Evolutionary conservation across 2,888 invertebrate genomes (phyloP).

Genomic region (Drosophila algonquin): DNA sequence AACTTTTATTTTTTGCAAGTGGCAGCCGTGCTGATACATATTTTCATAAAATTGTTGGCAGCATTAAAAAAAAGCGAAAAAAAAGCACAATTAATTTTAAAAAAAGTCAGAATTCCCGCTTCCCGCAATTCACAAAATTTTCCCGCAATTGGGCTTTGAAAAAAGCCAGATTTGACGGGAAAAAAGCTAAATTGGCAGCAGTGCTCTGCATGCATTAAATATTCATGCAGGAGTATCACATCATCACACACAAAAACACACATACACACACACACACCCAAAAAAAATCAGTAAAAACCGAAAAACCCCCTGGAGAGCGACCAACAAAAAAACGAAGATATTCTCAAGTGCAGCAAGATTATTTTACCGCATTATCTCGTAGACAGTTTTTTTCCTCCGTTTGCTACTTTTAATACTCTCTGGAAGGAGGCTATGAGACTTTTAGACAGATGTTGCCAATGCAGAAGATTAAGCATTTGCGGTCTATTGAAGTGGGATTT

Average conservation of each 20-base stretch:
- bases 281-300: constrained; percentile 17
- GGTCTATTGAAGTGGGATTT: background rate
- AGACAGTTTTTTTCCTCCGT: constrained; percentile 42
- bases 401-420: constrained; percentile 13
- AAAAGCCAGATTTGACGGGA: no score
- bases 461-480: background rate
- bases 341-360: constrained; percentile 55
- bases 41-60: no score
- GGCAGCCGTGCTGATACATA: no score
- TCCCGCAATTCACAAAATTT: no score
- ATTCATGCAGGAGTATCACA: constrained; percentile 76
- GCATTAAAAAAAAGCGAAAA: no score
- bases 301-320: constrained; percentile 10
- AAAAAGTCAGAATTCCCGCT: no score
- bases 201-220: constrained; percentile 78
- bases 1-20: no score
- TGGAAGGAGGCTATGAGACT: constrained; percentile 10
- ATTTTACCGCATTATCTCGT: constrained; percentile 72
- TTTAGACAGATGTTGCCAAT: background rate
- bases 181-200: no score
- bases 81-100: no score
- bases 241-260: constrained; percentile 49
- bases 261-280: constrained; percentile 33
- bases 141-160: no score
- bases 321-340: constrained; percentile 30